Conservation (phyloP, 2,113 vertebrate species). For the Pipra filicauda region DNA sequence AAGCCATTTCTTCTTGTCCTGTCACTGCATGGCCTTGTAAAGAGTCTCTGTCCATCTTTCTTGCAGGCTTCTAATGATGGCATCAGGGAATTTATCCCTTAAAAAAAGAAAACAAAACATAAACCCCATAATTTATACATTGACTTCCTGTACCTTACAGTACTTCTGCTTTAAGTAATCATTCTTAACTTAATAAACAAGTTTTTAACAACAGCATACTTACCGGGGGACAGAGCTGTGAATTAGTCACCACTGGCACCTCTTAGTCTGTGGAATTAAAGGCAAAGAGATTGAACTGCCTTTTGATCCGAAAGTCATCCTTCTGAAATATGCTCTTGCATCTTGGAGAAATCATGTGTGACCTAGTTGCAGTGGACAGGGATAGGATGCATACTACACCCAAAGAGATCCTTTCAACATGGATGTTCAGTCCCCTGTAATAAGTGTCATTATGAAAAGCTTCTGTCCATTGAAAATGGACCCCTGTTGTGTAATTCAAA, state of each 20-base stretch:
- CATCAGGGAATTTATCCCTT: neutral
- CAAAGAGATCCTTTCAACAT: neutral
- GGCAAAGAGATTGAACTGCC: neutral
- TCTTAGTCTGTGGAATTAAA: slow-evolving; percentile 5
- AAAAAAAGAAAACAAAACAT: neutral
- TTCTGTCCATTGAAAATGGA: neutral
- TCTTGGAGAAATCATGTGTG: neutral
- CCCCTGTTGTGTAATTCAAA: neutral
- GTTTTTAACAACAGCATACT: neutral
- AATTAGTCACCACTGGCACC: neutral
- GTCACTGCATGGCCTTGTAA: neutral
- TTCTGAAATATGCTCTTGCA: slow-evolving; percentile 20
- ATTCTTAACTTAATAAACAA: neutral
- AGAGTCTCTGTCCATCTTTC: neutral
- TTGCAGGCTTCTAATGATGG: neutral
- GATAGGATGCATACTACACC: neutral
- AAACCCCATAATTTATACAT: neutral
- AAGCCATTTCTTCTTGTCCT: neutral
- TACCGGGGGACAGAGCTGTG: neutral
- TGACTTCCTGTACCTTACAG: neutral
- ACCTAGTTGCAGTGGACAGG: slow-evolving; percentile 7
- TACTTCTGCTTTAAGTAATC: neutral
- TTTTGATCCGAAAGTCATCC: neutral
- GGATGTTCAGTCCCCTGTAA: neutral
- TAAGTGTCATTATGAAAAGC: neutral